These are phyloP conservation scores for Chromobotia macracanthus DNA, from an alignment of 2,797 vertebrate species.

Conservation along the genomic window DNA sequence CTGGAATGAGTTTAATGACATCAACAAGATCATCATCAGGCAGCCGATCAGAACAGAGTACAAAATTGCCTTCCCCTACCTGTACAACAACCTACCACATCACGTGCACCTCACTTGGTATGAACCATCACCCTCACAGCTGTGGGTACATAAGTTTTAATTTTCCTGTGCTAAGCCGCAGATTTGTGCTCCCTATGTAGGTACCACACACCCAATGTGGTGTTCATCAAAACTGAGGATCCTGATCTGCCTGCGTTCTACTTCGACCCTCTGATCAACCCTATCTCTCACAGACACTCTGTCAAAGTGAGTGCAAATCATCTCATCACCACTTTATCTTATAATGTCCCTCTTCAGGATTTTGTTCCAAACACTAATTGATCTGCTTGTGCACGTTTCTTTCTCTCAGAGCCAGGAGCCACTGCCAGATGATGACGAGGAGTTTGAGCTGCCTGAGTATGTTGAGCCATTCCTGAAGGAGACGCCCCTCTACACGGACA, in stretches of 20 bases:
- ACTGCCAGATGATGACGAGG: conserved; percentile 95
- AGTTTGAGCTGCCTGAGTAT: conserved; percentile 97
- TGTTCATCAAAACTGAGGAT: conserved; percentile 99
- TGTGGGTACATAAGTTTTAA: neutral
- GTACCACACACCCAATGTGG: conserved; percentile 98
- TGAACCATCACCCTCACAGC: conserved; percentile 41
- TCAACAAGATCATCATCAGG: conserved; percentile 99
- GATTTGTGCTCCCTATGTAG: conserved; percentile 69
- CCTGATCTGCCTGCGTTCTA: conserved; percentile 98
- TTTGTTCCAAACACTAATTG: neutral
- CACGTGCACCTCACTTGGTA: conserved; percentile 98
- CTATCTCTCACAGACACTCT: conserved; percentile 98
- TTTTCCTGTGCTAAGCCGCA: conserved; percentile 49
- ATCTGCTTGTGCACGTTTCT: neutral
- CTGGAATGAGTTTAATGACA: conserved; percentile 99
- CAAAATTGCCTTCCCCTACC: conserved; percentile 97
- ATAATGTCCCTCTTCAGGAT: neutral
- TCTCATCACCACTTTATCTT: neutral
- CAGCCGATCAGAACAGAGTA: conserved; percentile 98
- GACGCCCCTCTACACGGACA: conserved; percentile 94
- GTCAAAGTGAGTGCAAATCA: conserved; percentile 83
- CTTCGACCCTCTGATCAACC: conserved; percentile 98
- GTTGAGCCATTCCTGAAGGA: conserved; percentile 98
- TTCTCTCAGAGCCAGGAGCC: conserved; percentile 90
- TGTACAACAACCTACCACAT: conserved; percentile 98